Evolutionary conservation across 2,888 invertebrate species (phyloP).

Genomic region (Acronicta aceris): DNA sequence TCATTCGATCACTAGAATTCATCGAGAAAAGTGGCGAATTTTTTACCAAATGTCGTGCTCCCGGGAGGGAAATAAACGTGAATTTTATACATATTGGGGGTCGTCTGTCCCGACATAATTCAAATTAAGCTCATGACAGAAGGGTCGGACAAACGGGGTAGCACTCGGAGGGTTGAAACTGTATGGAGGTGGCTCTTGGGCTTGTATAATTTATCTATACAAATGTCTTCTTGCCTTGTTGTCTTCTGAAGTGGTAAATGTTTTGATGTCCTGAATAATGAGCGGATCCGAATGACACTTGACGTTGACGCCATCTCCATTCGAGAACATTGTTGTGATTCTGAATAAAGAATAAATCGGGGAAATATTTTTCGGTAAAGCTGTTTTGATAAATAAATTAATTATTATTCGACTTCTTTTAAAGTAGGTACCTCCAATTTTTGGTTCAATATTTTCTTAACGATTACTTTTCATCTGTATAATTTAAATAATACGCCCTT

Average conservation of each 20-base stretch:
- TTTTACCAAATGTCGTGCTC: slow-evolving; percentile 59
- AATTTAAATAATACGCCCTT: too few species aligned
- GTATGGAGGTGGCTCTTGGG: slow-evolving; percentile 45
- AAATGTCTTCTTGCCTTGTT: slow-evolving; percentile 38
- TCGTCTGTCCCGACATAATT: slow-evolving; percentile 81
- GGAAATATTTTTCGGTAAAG: background rate
- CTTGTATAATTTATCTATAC: slow-evolving; percentile 44
- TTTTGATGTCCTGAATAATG: slow-evolving; percentile 50
- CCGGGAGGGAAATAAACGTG: slow-evolving; percentile 69
- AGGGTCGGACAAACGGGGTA: slow-evolving; percentile 66
- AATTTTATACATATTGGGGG: slow-evolving; percentile 77
- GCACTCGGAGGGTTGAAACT: slow-evolving; percentile 46
- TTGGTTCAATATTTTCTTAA: background rate
- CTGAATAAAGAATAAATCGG: background rate
- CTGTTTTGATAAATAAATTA: background rate
- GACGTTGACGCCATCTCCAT: slow-evolving; percentile 24
- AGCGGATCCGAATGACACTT: slow-evolving; percentile 30
- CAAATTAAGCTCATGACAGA: slow-evolving; percentile 85
- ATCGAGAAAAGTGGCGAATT: slow-evolving; percentile 65
- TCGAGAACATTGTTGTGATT: slow-evolving; percentile 19
- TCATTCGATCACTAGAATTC: slow-evolving; percentile 64
- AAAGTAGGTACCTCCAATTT: background rate
- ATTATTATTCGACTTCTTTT: background rate
- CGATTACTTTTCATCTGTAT: too few species aligned
- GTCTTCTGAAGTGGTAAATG: slow-evolving; percentile 35